Evolutionary conservation across 2,888 invertebrate genomes (phyloP).

Genomic region (Hypomecis punctinalis): DNA sequence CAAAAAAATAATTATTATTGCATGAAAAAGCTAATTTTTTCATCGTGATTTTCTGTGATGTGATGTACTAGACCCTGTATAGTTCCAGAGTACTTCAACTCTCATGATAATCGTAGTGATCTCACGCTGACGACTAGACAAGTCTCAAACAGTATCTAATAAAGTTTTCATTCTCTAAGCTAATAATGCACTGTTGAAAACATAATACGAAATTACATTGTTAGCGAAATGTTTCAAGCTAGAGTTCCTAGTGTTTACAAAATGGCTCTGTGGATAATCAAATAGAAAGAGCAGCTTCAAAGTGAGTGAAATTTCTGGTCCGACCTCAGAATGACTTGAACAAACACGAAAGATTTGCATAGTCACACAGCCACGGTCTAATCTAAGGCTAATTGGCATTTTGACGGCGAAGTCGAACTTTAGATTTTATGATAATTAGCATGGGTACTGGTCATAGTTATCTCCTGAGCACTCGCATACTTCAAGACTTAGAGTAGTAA

Average conservation of each 20-base stretch:
- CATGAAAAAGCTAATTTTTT: no score
- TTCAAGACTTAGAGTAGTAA: background rate
- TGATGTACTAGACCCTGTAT: no score
- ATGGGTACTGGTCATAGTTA: no score
- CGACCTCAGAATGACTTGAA: conserved; percentile 45
- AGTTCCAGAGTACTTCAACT: no score
- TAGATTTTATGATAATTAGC: background rate
- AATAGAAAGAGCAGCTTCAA: conserved; percentile 9
- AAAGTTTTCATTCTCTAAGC: no score
- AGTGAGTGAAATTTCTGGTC: conserved; percentile 27
- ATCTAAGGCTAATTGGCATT: conserved; percentile 12
- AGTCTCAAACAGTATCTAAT: no score
- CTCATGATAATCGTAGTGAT: no score
- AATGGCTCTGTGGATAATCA: conserved; percentile 7
- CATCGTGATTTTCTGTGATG: no score
- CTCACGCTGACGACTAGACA: no score
- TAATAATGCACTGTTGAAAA: no score
- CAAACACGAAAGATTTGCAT: conserved; percentile 37
- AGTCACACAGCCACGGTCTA: conserved; percentile 8
- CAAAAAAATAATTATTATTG: no score
- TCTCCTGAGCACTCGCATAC: no score
- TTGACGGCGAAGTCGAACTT: background rate
- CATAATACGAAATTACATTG: background rate
- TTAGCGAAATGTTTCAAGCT: background rate
- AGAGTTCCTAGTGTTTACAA: conserved; percentile 10